These are phyloP conservation scores for Vimba vimba DNA, from an alignment of 2,113 vertebrate species.

Conservation along the genomic window DNA sequence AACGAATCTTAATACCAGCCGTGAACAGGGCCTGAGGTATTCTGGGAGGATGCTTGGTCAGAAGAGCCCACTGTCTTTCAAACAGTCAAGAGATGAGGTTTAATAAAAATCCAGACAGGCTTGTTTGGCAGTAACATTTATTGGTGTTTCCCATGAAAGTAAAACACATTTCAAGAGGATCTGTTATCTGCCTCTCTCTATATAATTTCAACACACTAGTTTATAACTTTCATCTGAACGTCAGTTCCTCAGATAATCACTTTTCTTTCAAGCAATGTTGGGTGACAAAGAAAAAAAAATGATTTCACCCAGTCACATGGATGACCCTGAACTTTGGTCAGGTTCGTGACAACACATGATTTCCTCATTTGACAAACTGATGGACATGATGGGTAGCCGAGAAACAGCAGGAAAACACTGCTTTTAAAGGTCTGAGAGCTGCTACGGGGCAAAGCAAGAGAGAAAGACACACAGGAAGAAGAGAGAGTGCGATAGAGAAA, in stretches of 20 bases:
- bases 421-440: conserved; percentile 62
- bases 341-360: conserved; percentile 35
- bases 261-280: conserved; percentile 22
- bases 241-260: conserved; percentile 43
- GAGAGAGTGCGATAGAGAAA: conserved; percentile 63
- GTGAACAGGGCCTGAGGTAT: no score
- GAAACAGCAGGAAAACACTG: conserved; percentile 53
- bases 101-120: conserved; percentile 33
- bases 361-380: conserved; percentile 34
- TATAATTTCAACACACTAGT: conserved; percentile 48
- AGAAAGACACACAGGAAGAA: conserved; percentile 62
- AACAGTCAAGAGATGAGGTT: not conserved
- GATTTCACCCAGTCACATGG: conserved; percentile 4
- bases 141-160: conserved; percentile 70
- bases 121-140: conserved; percentile 74
- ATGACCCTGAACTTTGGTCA: conserved; percentile 38
- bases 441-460: conserved; percentile 67
- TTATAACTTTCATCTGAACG: conserved; percentile 46
- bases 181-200: conserved; percentile 15
- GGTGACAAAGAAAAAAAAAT: not conserved
- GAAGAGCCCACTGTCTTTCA: not conserved
- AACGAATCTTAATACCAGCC: no score
- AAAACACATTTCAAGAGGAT: conserved; percentile 67
- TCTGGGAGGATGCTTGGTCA: not conserved
- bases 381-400: conserved; percentile 56